A percentile compares a stretch with the other conserved stretches of the same genome.
Evolutionary conservation across 1,140 invertebrate genomes (phyloP).

Genomic region (Drosophila parabipectinata): DNA sequence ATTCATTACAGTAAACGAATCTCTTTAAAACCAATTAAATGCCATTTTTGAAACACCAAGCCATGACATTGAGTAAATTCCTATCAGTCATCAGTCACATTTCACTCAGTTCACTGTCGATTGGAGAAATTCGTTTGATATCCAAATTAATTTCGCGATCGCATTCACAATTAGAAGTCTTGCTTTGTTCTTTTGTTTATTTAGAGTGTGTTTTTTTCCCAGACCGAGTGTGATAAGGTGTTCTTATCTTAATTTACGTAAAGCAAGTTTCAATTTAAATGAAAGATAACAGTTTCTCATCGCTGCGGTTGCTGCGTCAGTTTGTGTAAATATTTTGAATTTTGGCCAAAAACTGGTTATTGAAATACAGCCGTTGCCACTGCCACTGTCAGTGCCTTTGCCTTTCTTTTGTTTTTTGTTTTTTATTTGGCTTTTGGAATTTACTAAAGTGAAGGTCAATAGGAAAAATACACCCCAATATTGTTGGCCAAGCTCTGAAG

Average conservation of each 20-base stretch:
- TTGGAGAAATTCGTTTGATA: slow-evolving; percentile 25
- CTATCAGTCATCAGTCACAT: slow-evolving; percentile 15
- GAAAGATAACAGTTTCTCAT: slow-evolving; percentile 40
- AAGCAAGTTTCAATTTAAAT: slow-evolving; percentile 67
- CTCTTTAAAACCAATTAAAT: slow-evolving; percentile 43
- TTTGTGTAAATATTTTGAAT: slow-evolving; percentile 58
- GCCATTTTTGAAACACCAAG: slow-evolving; percentile 26
- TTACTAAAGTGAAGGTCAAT: slow-evolving; percentile 26
- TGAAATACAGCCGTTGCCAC: slow-evolving; percentile 15
- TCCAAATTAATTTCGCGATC: slow-evolving; percentile 32
- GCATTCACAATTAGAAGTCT: slow-evolving; percentile 34
- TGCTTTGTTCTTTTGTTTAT: slow-evolving; percentile 30
- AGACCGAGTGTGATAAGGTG: slow-evolving; percentile 48
- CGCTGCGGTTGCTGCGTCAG: slow-evolving; percentile 25
- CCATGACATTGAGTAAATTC: not conserved
- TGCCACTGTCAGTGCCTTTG: not conserved
- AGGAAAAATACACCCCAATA: slow-evolving; percentile 3
- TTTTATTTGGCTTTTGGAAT: slow-evolving; percentile 13
- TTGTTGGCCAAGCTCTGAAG: slow-evolving; percentile 4
- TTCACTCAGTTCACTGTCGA: slow-evolving; percentile 13
- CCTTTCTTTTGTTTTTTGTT: slow-evolving; percentile 7
- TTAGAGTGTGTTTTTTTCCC: slow-evolving; percentile 14
- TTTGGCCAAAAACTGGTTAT: slow-evolving; percentile 47
- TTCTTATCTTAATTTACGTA: slow-evolving; percentile 68
- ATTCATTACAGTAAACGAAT: slow-evolving; percentile 35